Base-by-base conservation (phyloP, 2,888 invertebrate species). In the Stratiomys singularior region DNA sequence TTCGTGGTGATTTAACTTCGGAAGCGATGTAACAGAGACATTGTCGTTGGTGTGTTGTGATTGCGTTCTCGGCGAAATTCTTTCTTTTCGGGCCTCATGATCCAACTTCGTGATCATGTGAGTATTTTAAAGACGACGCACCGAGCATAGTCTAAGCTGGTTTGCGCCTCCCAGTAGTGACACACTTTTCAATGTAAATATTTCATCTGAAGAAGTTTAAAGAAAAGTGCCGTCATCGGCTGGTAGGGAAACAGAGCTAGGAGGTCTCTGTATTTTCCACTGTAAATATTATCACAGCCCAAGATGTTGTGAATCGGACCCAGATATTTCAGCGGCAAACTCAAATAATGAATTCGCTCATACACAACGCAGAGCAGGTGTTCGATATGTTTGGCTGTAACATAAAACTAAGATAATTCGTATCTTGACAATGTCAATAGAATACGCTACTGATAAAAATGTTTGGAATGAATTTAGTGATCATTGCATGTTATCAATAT, bases 161-260 rank as follows among this genome's bases (percentile, higher is more conserved):
- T 5, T 18, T 52, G 18, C 52, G 18, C 52, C 52, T 52, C 13
- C 15, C 52, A 18, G 13, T 52, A 4, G 60, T 60, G 60, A 60
- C 60, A 60, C 60, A 60, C 60, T 60, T 60, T 60, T 60, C 60
- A 18, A n/a, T 15, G 15, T 18, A 52, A 52, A 9, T 15, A 52
- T 52, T 13, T 52, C 52, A 60, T 11, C 60, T 11, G 18, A 25
- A 3, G 21, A 23, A 23, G 52, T 13, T 4, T 52, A 9, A 7
- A 52, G 25, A 60, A 25, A 60, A 1, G 25, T 23, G 60, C 25
- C 23, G 21, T 60, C 60, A 7, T 60, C 60, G 3, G 7, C 15
- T 15, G 52, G 52, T 9, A 9, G 52, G 52, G 52, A 15, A 15
- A 13, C n/a, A 9, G 3, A 37, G 9, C 9, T 37, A 37, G 3